Evolutionary conservation across 2,113 vertebrate species (phyloP).

Genomic region (Apteryx mantelli): DNA sequence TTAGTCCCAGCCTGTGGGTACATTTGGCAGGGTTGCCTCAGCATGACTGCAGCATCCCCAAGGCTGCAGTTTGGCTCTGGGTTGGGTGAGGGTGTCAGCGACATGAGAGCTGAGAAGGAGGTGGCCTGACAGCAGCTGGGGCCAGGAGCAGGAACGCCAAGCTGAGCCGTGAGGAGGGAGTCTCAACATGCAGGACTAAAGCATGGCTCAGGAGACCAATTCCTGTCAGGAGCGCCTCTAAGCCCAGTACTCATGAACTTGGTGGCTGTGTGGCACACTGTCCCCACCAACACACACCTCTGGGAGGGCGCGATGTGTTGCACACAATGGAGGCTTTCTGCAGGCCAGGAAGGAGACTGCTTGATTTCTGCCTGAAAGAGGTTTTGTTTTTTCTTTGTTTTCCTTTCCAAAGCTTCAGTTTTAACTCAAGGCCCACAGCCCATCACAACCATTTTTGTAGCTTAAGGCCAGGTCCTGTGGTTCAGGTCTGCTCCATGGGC

Average conservation of each 20-base stretch:
- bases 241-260: fast-evolving
- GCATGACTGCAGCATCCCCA: neutral
- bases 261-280: fast-evolving
- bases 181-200: neutral
- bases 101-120: neutral
- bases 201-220: neutral
- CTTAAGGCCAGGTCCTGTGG: neutral
- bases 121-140: fast-evolving
- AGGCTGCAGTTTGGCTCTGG: neutral
- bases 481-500: neutral
- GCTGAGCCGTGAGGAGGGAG: fast-evolving
- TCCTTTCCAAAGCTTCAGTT: neutral
- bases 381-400: neutral
- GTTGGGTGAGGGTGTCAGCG: neutral
- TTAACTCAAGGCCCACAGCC: neutral
- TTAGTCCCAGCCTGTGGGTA: fast-evolving
- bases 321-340: neutral
- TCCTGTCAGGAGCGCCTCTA: neutral
- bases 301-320: neutral
- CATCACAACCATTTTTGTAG: neutral
- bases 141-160: neutral
- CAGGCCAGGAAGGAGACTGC: neutral
- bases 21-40: fast-evolving
- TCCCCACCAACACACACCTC: neutral
- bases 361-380: neutral